These are phyloP conservation scores for Drosophila seclusa DNA, from an alignment of 2,888 invertebrate species.

Conservation along the genomic window DNA sequence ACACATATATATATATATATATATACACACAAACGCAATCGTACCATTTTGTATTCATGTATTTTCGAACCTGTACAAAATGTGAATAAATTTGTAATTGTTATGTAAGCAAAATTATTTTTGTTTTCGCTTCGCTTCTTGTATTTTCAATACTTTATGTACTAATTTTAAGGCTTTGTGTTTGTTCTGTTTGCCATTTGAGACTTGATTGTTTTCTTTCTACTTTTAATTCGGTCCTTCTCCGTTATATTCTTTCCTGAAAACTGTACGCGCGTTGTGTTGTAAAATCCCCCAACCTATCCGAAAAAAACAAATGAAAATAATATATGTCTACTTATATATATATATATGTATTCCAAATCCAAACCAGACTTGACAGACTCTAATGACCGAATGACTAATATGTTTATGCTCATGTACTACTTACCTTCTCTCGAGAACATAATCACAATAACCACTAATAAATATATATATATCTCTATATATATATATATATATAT, in stretches of 20 bases:
- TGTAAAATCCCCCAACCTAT: conserved; percentile 51
- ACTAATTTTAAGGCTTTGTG: conserved; percentile 24
- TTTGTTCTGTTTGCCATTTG: conserved; percentile 40
- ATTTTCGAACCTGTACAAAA: conserved; percentile 34
- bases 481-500: not conserved
- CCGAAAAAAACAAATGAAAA: conserved; percentile 2
- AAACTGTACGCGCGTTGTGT: conserved; percentile 71
- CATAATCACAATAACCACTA: conserved; percentile 33
- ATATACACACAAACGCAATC: not conserved
- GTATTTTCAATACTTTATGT: conserved; percentile 37
- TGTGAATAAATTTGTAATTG: conserved; percentile 39
- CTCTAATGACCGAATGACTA: conserved; percentile 23
- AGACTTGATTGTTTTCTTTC: conserved; percentile 19
- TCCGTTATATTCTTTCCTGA: conserved; percentile 39
- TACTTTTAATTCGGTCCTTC: conserved; percentile 9
- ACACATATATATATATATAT: not conserved
- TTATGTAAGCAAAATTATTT: conserved; percentile 27
- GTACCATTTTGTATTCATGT: not conserved
- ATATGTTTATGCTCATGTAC: conserved; percentile 30
- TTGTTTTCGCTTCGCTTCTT: conserved; percentile 41
- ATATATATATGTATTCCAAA: conserved; percentile 17
- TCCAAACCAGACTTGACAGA: conserved; percentile 20
- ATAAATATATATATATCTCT: conserved; percentile 5
- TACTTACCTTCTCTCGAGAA: conserved; percentile 25
- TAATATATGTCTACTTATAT: conserved; percentile 23